Conservation (phyloP, 2,113 vertebrate genomes). For the Passer domesticus region DNA sequence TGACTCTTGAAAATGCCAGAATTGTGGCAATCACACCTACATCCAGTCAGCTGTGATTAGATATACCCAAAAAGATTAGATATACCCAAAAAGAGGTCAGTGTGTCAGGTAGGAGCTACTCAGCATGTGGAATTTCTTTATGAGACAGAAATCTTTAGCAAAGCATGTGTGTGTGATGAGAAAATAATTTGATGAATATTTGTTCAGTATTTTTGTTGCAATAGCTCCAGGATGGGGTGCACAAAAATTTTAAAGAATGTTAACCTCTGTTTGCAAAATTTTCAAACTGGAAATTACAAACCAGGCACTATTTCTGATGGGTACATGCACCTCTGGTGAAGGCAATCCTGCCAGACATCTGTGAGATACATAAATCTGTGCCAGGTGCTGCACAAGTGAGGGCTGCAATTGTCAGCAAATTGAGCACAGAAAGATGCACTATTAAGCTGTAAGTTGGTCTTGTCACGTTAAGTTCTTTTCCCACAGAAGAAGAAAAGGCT, state of each 20-base stretch:
- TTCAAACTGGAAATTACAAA: neutral
- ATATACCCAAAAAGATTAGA: neutral
- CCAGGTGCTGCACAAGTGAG: neutral
- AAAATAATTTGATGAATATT: neutral
- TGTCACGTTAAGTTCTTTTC: constrained; percentile 4
- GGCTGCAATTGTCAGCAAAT: neutral
- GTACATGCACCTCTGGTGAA: neutral
- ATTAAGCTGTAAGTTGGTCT: constrained; percentile 18
- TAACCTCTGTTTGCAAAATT: neutral
- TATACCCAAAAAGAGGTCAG: neutral
- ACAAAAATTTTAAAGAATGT: neutral
- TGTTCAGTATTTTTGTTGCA: neutral
- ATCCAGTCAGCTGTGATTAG: neutral
- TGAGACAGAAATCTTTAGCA: neutral
- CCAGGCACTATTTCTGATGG: neutral
- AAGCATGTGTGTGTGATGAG: neutral
- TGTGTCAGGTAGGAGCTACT: neutral
- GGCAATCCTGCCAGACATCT: neutral
- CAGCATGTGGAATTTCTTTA: neutral
- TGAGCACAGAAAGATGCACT: neutral
- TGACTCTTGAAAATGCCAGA: neutral
- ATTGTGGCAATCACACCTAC: neutral
- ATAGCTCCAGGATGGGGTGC: neutral
- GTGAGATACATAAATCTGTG: neutral
- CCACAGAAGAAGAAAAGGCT: constrained; percentile 5